phyloP scores from a whole-genome alignment of 2,888 invertebrate species.

The Andrena trimmerana region DNA sequence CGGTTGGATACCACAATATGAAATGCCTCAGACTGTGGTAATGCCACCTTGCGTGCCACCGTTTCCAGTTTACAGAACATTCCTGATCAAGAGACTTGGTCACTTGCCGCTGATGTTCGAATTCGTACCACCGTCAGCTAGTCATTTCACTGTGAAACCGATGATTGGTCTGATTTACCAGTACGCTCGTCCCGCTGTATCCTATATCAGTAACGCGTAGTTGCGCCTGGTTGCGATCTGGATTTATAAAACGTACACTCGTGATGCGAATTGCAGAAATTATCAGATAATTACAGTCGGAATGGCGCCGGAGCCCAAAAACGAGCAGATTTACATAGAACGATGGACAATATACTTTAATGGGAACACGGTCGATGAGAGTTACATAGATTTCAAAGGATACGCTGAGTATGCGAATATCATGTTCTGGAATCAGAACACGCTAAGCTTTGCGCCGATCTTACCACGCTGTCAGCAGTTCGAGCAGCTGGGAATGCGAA shows the following conservation, averaged over 20 bases:
- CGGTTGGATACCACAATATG: conserved; percentile 77
- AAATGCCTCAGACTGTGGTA: conserved; percentile 76
- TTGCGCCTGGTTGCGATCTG: background rate
- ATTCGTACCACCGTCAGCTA: conserved; percentile 83
- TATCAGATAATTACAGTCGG: conserved; percentile 83
- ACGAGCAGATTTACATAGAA: conserved; percentile 82
- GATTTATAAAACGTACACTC: background rate
- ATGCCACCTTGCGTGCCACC: conserved; percentile 80
- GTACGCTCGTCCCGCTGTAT: conserved; percentile 56
- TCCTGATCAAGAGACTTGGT: conserved; percentile 82
- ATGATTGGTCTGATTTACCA: conserved; percentile 83
- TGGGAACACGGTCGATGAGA: conserved; percentile 78
- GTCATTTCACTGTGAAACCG: conserved; percentile 84
- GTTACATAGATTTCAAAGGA: conserved; percentile 83
- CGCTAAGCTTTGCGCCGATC: conserved; percentile 81
- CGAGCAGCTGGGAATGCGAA: conserved; percentile 80
- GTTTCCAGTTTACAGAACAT: conserved; percentile 80
- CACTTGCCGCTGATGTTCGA: conserved; percentile 84
- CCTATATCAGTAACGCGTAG: background rate
- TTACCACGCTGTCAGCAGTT: conserved; percentile 81
- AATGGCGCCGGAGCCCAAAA: conserved; percentile 77
- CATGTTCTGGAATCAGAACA: conserved; percentile 78
- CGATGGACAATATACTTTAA: conserved; percentile 85
- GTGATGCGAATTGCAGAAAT: conserved; percentile 63
- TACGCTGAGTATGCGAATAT: conserved; percentile 82